Percentiles rank a stretch among this genome's conserved stretches.
These are phyloP conservation scores for Teleiodes luculella DNA, from an alignment of 2,888 invertebrate species.

Conservation along the genomic window DNA sequence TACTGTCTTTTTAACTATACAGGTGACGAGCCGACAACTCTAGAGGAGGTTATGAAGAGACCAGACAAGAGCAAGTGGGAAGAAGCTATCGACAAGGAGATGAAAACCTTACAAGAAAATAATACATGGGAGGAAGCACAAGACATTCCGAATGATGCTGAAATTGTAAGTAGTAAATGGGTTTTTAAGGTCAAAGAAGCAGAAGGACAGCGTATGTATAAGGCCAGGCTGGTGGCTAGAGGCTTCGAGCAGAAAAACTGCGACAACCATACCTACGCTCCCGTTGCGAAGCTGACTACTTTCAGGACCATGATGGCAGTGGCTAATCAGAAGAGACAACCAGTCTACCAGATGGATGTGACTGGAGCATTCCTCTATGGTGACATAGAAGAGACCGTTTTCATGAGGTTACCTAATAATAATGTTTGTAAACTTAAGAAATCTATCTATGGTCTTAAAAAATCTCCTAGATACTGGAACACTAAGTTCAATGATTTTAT, in stretches of 20 bases:
- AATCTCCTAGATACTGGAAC: conserved; percentile 24
- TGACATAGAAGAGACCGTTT: conserved; percentile 21
- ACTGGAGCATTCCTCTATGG: too few species aligned
- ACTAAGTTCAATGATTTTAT: conserved; percentile 20
- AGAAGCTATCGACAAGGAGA: conserved; percentile 15
- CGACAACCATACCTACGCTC: conserved; percentile 14
- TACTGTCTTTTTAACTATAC: conserved; percentile 6
- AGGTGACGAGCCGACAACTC: conserved; percentile 20
- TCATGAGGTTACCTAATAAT: conserved; percentile 22
- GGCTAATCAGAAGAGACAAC: conserved; percentile 11
- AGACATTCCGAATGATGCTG: background rate
- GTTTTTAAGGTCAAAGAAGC: conserved; percentile 15
- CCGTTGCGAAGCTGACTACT: conserved; percentile 18
- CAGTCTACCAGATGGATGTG: too few species aligned
- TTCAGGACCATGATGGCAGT: conserved; percentile 11
- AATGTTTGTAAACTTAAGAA: conserved; percentile 20
- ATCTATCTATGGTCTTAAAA: conserved; percentile 24
- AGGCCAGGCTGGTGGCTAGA: conserved; percentile 21
- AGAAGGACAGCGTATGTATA: conserved; percentile 3
- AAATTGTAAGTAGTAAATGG: conserved; percentile 18
- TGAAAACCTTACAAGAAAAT: conserved; percentile 16
- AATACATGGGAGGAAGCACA: conserved; percentile 17
- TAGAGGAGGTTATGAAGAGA: conserved; percentile 15
- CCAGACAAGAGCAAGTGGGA: conserved; percentile 13
- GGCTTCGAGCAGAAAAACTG: conserved; percentile 18